Evolutionary conservation across 2,113 vertebrate species (phyloP).

Genomic region (Brachypteracias leptosomus): DNA sequence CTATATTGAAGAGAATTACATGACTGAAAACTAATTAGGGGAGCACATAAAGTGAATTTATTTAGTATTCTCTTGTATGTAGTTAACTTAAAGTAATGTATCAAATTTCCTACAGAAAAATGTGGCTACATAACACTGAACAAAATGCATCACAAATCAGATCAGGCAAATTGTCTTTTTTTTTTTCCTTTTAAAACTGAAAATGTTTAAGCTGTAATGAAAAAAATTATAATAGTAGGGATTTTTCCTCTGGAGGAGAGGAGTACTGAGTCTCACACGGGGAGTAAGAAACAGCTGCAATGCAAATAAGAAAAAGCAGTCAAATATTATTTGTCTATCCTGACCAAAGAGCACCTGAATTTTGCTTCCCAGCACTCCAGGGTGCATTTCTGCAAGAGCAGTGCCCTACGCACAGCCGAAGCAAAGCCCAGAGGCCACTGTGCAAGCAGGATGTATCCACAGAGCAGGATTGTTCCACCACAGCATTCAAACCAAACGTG

Average conservation of each 20-base stretch:
- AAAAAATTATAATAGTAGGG: constrained; percentile 15
- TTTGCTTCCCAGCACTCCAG: not conserved
- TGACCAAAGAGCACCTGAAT: not conserved
- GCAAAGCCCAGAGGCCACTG: not conserved
- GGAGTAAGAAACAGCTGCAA: not conserved
- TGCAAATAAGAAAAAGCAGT: not conserved
- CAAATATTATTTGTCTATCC: not conserved
- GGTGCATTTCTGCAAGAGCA: not conserved
- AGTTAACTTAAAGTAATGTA: constrained; percentile 69
- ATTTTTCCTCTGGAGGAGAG: not conserved
- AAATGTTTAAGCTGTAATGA: constrained; percentile 35
- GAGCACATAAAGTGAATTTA: constrained; percentile 65
- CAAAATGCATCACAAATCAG: constrained; percentile 55
- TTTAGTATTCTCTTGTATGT: constrained; percentile 64
- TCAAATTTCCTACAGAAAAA: constrained; percentile 50
- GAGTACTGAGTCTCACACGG: rapidly evolving
- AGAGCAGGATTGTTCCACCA: not conserved
- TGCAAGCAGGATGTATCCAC: rapidly evolving
- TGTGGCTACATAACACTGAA: not conserved
- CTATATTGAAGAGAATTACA: constrained; percentile 64
- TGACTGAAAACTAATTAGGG: constrained; percentile 68
- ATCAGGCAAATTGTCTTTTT: constrained; percentile 31
- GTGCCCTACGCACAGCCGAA: rapidly evolving
- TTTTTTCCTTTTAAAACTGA: constrained; percentile 12
- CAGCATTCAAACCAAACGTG: rapidly evolving